phyloP scores from a whole-genome alignment of 1,140 invertebrate genomes.

The Choristoneura fumiferana region DNA sequence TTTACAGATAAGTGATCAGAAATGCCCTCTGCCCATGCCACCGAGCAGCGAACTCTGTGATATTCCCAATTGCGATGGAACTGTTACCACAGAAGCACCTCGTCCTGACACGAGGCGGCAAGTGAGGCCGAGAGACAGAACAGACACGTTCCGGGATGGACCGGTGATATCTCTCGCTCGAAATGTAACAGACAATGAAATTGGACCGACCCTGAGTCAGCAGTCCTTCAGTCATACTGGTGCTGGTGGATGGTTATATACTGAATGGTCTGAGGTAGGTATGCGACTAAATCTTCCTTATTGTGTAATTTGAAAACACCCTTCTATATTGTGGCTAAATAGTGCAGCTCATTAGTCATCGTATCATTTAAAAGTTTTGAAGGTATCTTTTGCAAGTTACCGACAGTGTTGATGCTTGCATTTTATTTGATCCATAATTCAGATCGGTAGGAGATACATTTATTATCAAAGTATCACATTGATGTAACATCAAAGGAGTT shows the following conservation, averaged over 20 bases:
- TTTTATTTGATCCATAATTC: too few species aligned
- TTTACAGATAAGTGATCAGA: conserved; percentile 71
- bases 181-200: conserved; percentile 52
- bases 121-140: conserved; percentile 54
- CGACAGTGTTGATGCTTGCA: too few species aligned
- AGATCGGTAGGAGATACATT: too few species aligned
- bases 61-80: conserved; percentile 68
- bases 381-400: too few species aligned
- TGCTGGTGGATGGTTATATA: conserved; percentile 66
- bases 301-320: too few species aligned
- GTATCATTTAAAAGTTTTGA: too few species aligned
- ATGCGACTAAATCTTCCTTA: too few species aligned
- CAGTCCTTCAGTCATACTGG: conserved; percentile 53
- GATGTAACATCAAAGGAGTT: too few species aligned
- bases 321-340: too few species aligned
- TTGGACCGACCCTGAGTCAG: conserved; percentile 37
- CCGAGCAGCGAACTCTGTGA: conserved; percentile 59
- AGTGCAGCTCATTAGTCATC: too few species aligned
- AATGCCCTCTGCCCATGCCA: conserved; percentile 69
- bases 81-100: conserved; percentile 36
- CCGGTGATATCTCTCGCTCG: conserved; percentile 54
- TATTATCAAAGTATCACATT: too few species aligned
- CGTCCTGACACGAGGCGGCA: conserved; percentile 59
- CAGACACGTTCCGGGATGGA: conserved; percentile 58
- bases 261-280: conserved; percentile 67